Evolutionary conservation across 2,888 invertebrate species (phyloP), one percentile per base, ranked within the genome.

Genomic region (Acronicta psi): DNA sequence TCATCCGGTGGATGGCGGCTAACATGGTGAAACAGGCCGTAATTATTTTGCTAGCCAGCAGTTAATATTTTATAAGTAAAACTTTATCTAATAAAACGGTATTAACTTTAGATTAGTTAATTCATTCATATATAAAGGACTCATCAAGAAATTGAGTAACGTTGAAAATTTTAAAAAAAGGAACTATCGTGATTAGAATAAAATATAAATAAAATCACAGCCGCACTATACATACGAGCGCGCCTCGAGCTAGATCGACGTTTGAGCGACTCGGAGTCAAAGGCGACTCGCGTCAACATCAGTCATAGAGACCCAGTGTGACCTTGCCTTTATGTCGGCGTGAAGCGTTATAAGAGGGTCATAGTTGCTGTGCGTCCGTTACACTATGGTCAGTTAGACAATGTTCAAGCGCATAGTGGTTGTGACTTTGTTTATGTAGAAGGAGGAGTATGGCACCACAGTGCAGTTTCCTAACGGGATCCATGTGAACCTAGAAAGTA

Each of bases 251-350:
- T 76, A 81, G 85, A 83, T 79, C 77, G 86, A 87, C 88, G 83
- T 87, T 84, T 88, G 90, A 91, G 83, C 83, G 89, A 88, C 84
- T 84, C 64, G 80, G 84, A 92, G 93, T 93, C 93, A 93, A 93
- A 93, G 93, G 93, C 85, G 89, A 88, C 77, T 77, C 80, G 81
- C 87, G 89, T 89, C 90, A 83, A 86, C 91, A 93, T 93, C 93
- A 92, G 78, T 93, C 92, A 92, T 86, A 77, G 66, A 73, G 75
- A 79, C 79, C 82, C 75, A 58, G 58, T 80, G 79, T 90, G 90
- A 91, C 90, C 91, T 89, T 89, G 86, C 81, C 81, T 87, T 83
- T 82, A 82, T 83, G 74, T 63, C 73, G 75, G 77, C 76, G 79
- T 81, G 78, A 81, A 80, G 75, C 70, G 76, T 68, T 62, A 56